A percentile compares a stretch with the other conserved stretches of the same genome.
Conservation (phyloP, 2,797 vertebrate genomes). For the Gadopsis bispinosus region DNA sequence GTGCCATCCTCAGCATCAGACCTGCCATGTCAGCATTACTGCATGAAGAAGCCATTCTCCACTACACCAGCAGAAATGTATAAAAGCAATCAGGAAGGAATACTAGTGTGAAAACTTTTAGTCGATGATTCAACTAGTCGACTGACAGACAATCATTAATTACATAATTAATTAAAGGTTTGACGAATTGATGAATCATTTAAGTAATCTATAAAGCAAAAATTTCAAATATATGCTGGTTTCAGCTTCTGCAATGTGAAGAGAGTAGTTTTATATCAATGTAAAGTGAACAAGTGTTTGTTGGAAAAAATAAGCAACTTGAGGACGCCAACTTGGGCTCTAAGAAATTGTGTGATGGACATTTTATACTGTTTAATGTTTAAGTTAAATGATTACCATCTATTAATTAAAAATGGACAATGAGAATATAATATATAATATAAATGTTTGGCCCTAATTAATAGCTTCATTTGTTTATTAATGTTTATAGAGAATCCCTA, state of each 20-base stretch:
- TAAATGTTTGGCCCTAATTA: background rate
- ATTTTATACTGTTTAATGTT: background rate
- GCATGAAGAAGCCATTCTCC: conserved; percentile 9
- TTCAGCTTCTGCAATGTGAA: background rate
- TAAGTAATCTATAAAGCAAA: background rate
- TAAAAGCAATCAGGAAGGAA: background rate
- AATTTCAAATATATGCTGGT: background rate
- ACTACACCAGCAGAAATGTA: background rate
- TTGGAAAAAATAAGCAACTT: background rate
- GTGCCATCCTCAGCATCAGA: conserved; percentile 48
- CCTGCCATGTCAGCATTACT: conserved; percentile 49
- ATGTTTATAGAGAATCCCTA: background rate
- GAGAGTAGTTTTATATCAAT: background rate
- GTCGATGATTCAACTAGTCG: background rate
- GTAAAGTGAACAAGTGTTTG: background rate
- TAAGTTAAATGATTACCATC: background rate
- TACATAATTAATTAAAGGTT: background rate
- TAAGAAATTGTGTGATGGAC: background rate
- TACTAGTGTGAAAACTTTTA: background rate
- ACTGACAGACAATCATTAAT: background rate
- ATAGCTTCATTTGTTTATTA: background rate
- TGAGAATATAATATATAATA: no score
- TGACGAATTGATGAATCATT: background rate
- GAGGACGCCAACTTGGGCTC: background rate
- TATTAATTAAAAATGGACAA: background rate